Percentiles rank a stretch among this genome's conserved stretches.
Evolutionary conservation across 2,113 vertebrate genomes (phyloP).

Genomic region (Ivindomyrus marchei): DNA sequence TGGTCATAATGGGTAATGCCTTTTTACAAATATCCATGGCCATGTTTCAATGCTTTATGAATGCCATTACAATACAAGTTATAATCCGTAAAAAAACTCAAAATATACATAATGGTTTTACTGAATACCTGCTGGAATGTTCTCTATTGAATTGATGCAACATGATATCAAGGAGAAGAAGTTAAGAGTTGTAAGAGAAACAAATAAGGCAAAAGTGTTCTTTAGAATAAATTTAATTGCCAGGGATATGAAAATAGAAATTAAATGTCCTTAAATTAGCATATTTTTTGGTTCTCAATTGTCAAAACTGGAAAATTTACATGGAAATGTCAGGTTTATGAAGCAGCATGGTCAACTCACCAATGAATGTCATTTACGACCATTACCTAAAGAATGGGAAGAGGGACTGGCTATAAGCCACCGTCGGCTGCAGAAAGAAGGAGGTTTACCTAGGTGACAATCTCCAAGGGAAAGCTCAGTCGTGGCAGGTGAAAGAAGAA

Average conservation of each 20-base stretch:
- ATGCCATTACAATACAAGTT: not conserved
- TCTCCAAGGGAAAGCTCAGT: not conserved
- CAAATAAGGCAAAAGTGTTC: not conserved
- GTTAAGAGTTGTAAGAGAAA: not conserved
- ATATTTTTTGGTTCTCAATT: not conserved
- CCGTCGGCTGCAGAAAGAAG: not conserved
- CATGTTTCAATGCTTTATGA: not conserved
- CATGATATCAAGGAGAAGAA: not conserved
- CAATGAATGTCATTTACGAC: not conserved
- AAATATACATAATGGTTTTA: not conserved
- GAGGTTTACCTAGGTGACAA: not conserved
- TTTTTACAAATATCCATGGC: not conserved
- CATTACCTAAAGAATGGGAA: not conserved
- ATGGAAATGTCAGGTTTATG: not conserved
- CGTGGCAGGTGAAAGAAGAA: not conserved
- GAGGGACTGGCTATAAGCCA: not conserved
- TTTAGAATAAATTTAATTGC: not conserved
- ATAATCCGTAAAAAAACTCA: not conserved
- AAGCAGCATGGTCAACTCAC: not conserved
- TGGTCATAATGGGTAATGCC: not conserved
- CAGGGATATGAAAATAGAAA: not conserved
- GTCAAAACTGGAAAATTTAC: not conserved
- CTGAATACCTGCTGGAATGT: not conserved
- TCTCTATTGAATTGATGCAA: not conserved
- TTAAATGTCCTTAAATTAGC: not conserved